phyloP scores from a whole-genome alignment of 2,797 vertebrate genomes.

The Anabas testudineus region DNA sequence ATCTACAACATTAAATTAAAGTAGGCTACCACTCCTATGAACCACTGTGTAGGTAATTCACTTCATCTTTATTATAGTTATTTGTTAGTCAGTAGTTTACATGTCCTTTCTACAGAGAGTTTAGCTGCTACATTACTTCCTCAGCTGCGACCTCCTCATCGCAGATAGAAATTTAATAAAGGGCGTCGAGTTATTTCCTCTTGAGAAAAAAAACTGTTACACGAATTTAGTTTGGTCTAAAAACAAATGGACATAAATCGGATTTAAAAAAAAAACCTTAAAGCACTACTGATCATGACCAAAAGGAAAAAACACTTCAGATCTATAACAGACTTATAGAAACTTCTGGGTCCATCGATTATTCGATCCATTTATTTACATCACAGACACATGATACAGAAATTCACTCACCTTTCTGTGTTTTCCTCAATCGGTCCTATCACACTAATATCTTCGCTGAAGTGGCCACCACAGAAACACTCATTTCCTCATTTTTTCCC shows the following conservation, averaged over 20 bases:
- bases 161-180: background rate
- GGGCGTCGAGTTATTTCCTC: slow-evolving; percentile 18
- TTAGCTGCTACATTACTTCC: slow-evolving; percentile 34
- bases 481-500: slow-evolving; percentile 74
- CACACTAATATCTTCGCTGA: background rate
- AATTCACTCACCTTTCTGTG: slow-evolving; percentile 62
- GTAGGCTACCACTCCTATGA: too few species aligned
- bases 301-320: too few species aligned
- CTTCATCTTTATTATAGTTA: background rate
- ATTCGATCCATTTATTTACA: background rate
- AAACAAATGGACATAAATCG: background rate
- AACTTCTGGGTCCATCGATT: background rate
- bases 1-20: too few species aligned
- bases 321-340: background rate
- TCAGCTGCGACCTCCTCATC: slow-evolving; percentile 17
- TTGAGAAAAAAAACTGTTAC: background rate
- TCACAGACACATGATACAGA: too few species aligned
- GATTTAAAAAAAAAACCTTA: fast-evolving
- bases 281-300: background rate
- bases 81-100: background rate
- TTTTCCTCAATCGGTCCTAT: slow-evolving; percentile 26
- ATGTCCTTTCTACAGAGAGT: background rate
- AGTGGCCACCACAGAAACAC: slow-evolving; percentile 13
- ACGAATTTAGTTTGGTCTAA: background rate
- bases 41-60: background rate